phyloP scores from a whole-genome alignment of 2,797 vertebrate species.

The Selene dorsalis region DNA sequence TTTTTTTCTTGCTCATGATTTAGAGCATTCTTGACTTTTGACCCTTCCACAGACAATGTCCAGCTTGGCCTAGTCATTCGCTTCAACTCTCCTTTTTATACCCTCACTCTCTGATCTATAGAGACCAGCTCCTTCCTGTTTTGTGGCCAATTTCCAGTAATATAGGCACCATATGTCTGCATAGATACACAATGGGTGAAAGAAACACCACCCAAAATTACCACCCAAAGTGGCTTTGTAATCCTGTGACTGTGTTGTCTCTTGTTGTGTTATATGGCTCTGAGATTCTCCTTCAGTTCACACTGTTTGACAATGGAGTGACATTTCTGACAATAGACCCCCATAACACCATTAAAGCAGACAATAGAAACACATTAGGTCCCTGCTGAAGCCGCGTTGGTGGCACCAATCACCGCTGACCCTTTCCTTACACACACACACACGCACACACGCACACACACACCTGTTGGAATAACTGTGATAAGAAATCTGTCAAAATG shows the following conservation, averaged over 20 bases:
- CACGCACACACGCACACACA: constrained; percentile 31
- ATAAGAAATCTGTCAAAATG: constrained; percentile 55
- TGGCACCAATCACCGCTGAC: constrained; percentile 70
- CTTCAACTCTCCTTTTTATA: constrained; percentile 4
- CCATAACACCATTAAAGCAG: constrained; percentile 47
- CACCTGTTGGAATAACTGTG: constrained; percentile 33
- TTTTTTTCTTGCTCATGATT: constrained; percentile 43
- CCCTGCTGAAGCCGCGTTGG: constrained; percentile 61
- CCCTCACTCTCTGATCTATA: constrained; percentile 20
- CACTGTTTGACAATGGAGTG: constrained; percentile 60
- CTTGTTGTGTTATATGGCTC: constrained; percentile 50
- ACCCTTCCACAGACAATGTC: constrained; percentile 56
- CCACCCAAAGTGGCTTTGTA: constrained; percentile 50
- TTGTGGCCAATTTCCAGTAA: constrained; percentile 34
- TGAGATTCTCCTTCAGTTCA: constrained; percentile 57
- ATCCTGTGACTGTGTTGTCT: constrained; percentile 51
- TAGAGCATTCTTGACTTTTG: constrained; percentile 56
- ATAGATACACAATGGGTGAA: constrained; percentile 50
- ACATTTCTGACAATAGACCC: constrained; percentile 70
- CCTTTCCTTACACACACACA: constrained; percentile 35
- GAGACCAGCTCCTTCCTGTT: constrained; percentile 32
- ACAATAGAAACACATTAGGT: constrained; percentile 69
- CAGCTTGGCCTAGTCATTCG: constrained; percentile 32
- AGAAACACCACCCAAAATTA: constrained; percentile 55
- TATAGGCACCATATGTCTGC: constrained; percentile 53